Evolutionary conservation across 2,888 invertebrate genomes (phyloP), one percentile per base, ranked within the genome.

Genomic region (Catonia carolina): DNA sequence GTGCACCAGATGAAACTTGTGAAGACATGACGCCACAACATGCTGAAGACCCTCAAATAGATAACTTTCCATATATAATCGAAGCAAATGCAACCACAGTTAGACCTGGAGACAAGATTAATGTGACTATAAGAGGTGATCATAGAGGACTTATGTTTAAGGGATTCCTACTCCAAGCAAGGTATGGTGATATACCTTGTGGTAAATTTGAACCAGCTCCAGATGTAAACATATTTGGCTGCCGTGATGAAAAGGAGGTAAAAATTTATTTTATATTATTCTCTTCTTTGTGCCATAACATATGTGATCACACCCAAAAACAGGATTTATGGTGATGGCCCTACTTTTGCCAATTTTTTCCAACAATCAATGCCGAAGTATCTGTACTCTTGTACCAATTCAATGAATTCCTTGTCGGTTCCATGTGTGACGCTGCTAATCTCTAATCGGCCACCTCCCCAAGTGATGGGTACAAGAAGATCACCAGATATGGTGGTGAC

Each of bases 111-210:
- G 67, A 78, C 71, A 69, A 74, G 70, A 71, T 81, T 67, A 74
- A 78, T 55, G 76, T 83, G 59, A 77, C 75, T 55, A 60, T 63
- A 7, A 22, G 14, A 14, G 12, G 23, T 27, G 23, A 22, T 23
- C 18, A 54, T 15, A 45, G 51, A 20, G 53, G 41, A 2, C 15
- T 35, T 67, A 75, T 72, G 53, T 81, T 85, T 71, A 77, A 81
- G 54, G 86, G 86, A 14, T 78, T 83, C 67, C 72, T 86, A 58
- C 68, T 85, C 57, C 83, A 86, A 72, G 85, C 83, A 1, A 78
- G 85, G 42, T 71, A 77, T 4, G 78, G 78, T 5, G 73, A 78
- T 56, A 76, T 78, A 53, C 79, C 82, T 1, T 78, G 85, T 2
- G 86, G 86, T 23, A 72, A 72, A 49, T 86, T 85, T 71, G 72